Conservation (phyloP, 2,113 vertebrate genomes). For the Corythornis cristatus region DNA sequence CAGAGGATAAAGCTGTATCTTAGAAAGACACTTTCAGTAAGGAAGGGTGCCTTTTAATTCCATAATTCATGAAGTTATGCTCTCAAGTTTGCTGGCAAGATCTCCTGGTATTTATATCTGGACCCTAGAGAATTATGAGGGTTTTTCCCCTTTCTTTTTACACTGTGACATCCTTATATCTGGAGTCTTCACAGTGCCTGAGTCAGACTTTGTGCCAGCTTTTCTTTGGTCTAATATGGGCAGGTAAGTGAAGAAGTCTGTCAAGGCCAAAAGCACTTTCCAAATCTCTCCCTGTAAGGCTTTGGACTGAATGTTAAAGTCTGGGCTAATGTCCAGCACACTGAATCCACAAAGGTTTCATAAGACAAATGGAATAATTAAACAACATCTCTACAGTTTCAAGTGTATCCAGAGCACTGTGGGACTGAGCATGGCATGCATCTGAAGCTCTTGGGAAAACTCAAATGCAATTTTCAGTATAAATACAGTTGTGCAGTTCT, state of each 20-base stretch:
- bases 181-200: not conserved
- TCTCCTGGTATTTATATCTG: not conserved
- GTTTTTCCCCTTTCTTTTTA: not conserved
- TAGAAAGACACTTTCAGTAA: not conserved
- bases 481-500: slow-evolving; percentile 6
- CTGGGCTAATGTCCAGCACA: slow-evolving; percentile 36
- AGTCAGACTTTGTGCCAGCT: not conserved
- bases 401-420: not conserved
- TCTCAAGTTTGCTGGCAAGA: not conserved
- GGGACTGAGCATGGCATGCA: not conserved
- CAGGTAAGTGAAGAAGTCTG: slow-evolving; percentile 24
- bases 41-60: not conserved
- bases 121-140: not conserved
- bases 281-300: not conserved
- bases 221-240: slow-evolving; percentile 52
- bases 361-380: slow-evolving; percentile 3
- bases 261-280: slow-evolving; percentile 11
- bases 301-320: not conserved
- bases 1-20: not conserved
- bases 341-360: not conserved
- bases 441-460: not conserved
- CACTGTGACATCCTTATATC: not conserved
- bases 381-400: not conserved
- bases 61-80: not conserved
- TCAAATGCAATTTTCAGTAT: slow-evolving; percentile 1